Percentiles rank a stretch among this genome's conserved stretches.
Conservation (phyloP, 2,797 vertebrate genomes). For the Enoplosus armatus region DNA sequence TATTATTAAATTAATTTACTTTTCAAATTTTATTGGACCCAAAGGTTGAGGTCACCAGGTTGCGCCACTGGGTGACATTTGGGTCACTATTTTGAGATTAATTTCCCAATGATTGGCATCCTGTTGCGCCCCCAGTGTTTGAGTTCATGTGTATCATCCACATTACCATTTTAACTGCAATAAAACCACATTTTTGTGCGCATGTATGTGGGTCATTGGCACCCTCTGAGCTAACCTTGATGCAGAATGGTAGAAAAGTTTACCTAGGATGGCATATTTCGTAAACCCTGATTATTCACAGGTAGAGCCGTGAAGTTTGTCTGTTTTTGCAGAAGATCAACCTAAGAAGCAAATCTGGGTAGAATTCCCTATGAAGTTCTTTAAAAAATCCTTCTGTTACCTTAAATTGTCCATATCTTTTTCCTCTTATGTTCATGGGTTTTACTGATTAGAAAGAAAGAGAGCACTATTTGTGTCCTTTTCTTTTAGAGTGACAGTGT, state of each 20-base stretch:
- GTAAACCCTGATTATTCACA: neutral
- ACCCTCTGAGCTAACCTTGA: neutral
- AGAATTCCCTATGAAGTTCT: conserved; percentile 33
- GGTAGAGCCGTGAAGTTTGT: neutral
- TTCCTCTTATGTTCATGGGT: conserved; percentile 3
- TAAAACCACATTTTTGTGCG: neutral
- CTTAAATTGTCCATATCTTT: conserved; percentile 29
- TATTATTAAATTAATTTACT: neutral
- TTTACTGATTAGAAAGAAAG: conserved; percentile 28
- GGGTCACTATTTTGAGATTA: neutral
- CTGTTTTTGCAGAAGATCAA: conserved; percentile 49
- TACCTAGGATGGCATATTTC: neutral
- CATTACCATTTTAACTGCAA: neutral
- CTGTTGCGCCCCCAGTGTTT: neutral
- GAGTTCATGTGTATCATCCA: neutral
- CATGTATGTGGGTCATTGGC: neutral
- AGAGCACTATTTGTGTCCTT: conserved; percentile 19
- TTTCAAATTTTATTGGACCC: neutral
- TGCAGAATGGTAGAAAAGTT: neutral
- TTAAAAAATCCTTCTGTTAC: neutral
- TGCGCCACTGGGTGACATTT: too few relatives aligned
- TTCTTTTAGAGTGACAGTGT: conserved; percentile 33
- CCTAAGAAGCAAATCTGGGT: conserved; percentile 27
- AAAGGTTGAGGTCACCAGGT: neutral
- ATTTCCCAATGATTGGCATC: neutral